Evolutionary conservation across 30 jellyfish, hydroid and myxozoan genomes (phyloP).

Genomic region (Catostylus mosaicus): DNA sequence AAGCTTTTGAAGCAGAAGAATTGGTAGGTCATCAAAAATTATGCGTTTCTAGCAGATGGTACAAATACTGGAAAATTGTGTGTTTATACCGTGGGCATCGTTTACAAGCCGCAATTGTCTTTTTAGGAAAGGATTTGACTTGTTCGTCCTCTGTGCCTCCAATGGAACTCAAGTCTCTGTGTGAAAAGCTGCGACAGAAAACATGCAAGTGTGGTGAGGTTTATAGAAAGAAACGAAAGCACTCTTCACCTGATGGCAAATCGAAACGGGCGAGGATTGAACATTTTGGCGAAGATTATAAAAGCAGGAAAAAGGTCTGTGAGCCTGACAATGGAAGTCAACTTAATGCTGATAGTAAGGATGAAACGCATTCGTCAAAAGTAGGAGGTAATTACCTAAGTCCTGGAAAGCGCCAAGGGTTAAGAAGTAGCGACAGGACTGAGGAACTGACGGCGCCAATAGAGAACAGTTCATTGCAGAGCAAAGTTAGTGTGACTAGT

Average conservation of each 20-base stretch:
- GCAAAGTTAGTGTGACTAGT: neutral
- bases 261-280: slow-evolving; percentile 56
- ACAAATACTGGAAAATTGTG: too few species aligned
- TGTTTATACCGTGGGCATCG: too few species aligned
- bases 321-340: too few species aligned
- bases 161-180: slow-evolving; percentile 52
- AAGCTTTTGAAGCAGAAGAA: too few species aligned
- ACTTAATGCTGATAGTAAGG: too few species aligned
- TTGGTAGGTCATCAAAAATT: too few species aligned
- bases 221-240: slow-evolving; percentile 37
- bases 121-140: slow-evolving; percentile 80
- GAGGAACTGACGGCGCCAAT: neutral
- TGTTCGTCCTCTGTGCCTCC: slow-evolving; percentile 67
- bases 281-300: neutral
- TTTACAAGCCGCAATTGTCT: too few species aligned
- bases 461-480: neutral
- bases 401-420: slow-evolving; percentile 9
- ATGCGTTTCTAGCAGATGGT: too few species aligned
- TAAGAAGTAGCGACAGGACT: neutral
- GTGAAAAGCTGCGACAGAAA: slow-evolving; percentile 72
- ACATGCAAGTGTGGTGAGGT: slow-evolving; percentile 58
- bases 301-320: too few species aligned
- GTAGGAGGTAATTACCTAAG: neutral
- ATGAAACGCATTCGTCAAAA: neutral
- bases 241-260: slow-evolving; percentile 19